Evolutionary conservation across 2,888 invertebrate genomes (phyloP), one percentile per base, ranked within the genome.

Genomic region (Diarsia brunnea): DNA sequence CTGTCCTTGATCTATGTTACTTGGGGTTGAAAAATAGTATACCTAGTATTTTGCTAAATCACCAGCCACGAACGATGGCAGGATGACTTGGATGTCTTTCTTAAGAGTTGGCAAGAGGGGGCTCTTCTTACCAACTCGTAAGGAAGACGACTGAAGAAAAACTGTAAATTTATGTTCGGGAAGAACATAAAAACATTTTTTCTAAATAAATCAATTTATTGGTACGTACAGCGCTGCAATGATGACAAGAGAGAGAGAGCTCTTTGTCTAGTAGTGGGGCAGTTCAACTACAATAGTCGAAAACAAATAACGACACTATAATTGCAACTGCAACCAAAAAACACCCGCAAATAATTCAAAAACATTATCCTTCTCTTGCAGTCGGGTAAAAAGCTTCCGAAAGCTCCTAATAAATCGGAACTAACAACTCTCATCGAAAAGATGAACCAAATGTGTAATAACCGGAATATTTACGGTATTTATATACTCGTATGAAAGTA

Each of bases 401-500:
- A 58, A 61, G 21, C 61, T 16, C 24, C 24, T 21, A 31, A 49
- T 49, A 73, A 63, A 55, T 55, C 47, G 31, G 73, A 67, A 67
- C 43, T 55, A 63, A 45, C n/a, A 66, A 53, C n/a, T 66, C 73
- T 12, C 61, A 66, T 47, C 45, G 38, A 21, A 51, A 69, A 51
- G 27, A 69, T 65, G 24, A 58, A 70, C 60, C 58, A 64, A 81
- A 12, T 71, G 14, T 70, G 58, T 60, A 55, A 66, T 63, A 53
- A 81, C 45, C 43, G 16, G n/a, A 69, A 47, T 81, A 75, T 53
- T 76, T 69, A 77, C 61, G 67, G 31, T 80, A 84, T 82, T 80
- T 70, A 80, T 80, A 82, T 80, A 58, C 64, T 47, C 61, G 21
- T 67, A 78, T 66, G 65, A 71, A 83, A 74, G 65, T 83, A 79